Percentiles rank a stretch among this genome's conserved stretches.
phyloP scores from a whole-genome alignment of 2,888 invertebrate species.

The Lasioglossum morio region DNA sequence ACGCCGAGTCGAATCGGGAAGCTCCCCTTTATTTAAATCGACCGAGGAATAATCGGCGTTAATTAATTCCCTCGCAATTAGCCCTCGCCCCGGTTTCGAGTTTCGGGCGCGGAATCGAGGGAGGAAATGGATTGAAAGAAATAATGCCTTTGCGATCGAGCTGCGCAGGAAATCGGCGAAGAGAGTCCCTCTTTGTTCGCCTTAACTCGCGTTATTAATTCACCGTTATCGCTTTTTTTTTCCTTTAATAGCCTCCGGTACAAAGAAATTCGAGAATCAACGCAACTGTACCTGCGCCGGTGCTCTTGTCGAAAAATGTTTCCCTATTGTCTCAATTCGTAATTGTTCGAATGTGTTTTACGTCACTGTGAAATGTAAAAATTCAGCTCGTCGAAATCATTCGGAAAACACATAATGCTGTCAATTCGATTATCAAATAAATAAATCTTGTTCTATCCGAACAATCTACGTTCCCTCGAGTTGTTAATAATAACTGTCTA shows the following conservation, averaged over 20 bases:
- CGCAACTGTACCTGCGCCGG: background rate
- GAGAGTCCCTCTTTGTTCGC: background rate
- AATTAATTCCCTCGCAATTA: conserved; percentile 33
- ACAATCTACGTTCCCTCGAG: too few relatives aligned
- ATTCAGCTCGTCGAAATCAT: too few relatives aligned
- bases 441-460: too few relatives aligned
- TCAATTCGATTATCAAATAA: too few relatives aligned
- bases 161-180: conserved; percentile 29
- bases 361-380: too few relatives aligned
- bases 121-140: background rate
- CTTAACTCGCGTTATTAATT: background rate
- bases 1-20: background rate
- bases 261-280: background rate
- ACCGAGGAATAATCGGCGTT: conserved; percentile 29
- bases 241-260: background rate
- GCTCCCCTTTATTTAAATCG: background rate
- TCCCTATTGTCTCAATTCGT: too few relatives aligned
- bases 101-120: background rate
- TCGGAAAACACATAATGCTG: too few relatives aligned
- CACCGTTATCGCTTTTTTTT: background rate
- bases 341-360: too few relatives aligned
- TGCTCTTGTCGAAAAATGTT: background rate
- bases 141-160: conserved; percentile 15
- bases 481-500: too few relatives aligned
- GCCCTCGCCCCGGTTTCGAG: background rate